phyloP scores from a whole-genome alignment of 2,888 invertebrate species.

The Polymixis lichenea region DNA sequence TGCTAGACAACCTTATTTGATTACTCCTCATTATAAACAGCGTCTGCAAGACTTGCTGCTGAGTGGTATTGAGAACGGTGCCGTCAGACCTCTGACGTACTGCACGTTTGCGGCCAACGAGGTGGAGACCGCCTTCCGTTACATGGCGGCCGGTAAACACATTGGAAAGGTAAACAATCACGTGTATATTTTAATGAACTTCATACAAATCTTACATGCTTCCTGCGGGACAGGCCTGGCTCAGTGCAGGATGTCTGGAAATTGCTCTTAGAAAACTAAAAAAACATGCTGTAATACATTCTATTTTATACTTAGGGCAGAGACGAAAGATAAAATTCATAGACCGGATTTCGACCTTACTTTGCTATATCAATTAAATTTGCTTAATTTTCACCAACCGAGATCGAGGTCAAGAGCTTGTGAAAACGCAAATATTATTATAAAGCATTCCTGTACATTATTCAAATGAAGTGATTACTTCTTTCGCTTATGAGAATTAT shows the following conservation, averaged over 20 bases:
- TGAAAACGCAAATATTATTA: not conserved
- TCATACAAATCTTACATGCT: not conserved
- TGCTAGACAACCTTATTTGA: not conserved
- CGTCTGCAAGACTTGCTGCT: constrained; percentile 90
- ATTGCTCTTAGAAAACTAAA: not conserved
- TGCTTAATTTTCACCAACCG: no score
- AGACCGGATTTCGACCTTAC: not conserved
- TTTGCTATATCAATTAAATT: not conserved
- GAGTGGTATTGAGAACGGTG: constrained; percentile 91
- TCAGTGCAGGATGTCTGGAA: not conserved
- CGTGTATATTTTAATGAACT: not conserved
- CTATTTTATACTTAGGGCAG: not conserved
- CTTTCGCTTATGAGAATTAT: not conserved
- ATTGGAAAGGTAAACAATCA: constrained; percentile 91
- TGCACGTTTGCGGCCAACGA: constrained; percentile 91
- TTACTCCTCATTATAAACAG: constrained; percentile 66
- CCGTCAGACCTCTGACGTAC: constrained; percentile 92
- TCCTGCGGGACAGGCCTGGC: not conserved
- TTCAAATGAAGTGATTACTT: not conserved
- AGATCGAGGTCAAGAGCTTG: no score
- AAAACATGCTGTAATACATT: not conserved
- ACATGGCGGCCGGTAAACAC: constrained; percentile 93
- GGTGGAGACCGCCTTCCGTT: constrained; percentile 92
- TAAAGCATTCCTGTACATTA: not conserved
- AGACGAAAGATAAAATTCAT: not conserved